Conservation (phyloP, 2,113 vertebrate species). For the Cyanocitta stelleri region DNA sequence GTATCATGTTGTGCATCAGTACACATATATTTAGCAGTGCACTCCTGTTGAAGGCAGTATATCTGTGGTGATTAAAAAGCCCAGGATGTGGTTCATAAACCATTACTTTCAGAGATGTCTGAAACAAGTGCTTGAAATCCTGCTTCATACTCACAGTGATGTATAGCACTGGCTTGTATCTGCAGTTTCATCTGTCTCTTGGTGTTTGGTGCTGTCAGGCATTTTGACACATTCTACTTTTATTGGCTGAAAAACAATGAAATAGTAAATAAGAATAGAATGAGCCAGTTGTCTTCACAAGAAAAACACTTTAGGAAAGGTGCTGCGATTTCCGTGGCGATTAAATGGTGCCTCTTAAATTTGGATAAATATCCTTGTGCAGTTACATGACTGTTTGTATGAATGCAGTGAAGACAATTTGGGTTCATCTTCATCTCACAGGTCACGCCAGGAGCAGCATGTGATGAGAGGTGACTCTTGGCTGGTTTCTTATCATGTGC, state of each 20-base stretch:
- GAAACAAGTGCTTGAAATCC: background rate
- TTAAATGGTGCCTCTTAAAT: background rate
- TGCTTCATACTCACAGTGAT: background rate
- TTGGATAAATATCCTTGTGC: background rate
- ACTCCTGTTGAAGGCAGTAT: background rate
- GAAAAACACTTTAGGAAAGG: background rate
- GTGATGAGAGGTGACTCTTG: background rate
- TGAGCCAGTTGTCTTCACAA: background rate
- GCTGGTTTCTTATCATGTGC: background rate
- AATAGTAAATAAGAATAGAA: conserved; percentile 23
- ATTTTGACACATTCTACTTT: background rate
- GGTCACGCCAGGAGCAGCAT: background rate
- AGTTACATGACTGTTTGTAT: background rate
- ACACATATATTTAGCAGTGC: background rate
- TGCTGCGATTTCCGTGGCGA: background rate
- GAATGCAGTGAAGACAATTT: background rate
- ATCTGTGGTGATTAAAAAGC: background rate
- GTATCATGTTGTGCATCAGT: background rate
- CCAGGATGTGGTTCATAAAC: background rate
- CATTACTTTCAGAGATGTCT: background rate
- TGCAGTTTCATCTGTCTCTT: conserved; percentile 7
- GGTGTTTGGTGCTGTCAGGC: background rate
- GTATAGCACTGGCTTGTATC: background rate
- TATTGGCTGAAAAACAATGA: background rate
- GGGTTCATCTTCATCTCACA: background rate